Evolutionary conservation across 2,113 vertebrate species (phyloP).

Genomic region (Urocitellus parryii): DNA sequence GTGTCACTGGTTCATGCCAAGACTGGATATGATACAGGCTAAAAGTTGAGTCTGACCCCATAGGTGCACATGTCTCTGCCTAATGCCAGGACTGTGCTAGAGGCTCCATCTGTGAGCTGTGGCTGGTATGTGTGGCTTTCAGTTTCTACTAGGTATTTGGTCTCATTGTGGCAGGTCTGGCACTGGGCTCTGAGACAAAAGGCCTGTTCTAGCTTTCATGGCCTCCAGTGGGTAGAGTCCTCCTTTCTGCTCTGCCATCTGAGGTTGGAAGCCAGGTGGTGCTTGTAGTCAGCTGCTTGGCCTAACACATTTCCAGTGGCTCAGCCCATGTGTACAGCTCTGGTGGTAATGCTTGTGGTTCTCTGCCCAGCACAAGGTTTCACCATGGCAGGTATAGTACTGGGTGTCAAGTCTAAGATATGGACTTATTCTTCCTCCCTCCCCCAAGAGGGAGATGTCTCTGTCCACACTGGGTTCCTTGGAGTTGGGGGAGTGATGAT

Average conservation of each 20-base stretch:
- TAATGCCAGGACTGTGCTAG: neutral
- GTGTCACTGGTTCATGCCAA: neutral
- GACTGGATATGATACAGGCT: neutral
- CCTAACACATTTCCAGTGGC: no score
- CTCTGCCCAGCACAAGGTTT: neutral
- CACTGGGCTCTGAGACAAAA: neutral
- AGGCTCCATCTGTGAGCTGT: neutral
- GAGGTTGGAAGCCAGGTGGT: neutral
- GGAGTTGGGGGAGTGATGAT: neutral
- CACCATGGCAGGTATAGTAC: neutral
- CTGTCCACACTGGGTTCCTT: neutral
- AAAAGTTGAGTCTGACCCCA: neutral
- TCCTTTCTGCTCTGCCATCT: neutral
- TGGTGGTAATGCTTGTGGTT: neutral
- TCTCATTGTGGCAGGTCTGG: neutral
- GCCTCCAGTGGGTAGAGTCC: neutral
- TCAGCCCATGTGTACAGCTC: neutral
- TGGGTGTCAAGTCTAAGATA: neutral
- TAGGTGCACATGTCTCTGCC: neutral
- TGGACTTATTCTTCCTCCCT: neutral
- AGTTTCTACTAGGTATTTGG: neutral
- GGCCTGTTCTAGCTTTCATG: neutral
- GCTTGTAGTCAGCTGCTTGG: neutral
- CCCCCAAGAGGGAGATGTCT: neutral
- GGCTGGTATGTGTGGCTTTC: neutral